Evolutionary conservation across 2,888 invertebrate genomes (phyloP), one percentile per base, ranked within the genome.

Genomic region (Lepetodrilus schrolli): DNA sequence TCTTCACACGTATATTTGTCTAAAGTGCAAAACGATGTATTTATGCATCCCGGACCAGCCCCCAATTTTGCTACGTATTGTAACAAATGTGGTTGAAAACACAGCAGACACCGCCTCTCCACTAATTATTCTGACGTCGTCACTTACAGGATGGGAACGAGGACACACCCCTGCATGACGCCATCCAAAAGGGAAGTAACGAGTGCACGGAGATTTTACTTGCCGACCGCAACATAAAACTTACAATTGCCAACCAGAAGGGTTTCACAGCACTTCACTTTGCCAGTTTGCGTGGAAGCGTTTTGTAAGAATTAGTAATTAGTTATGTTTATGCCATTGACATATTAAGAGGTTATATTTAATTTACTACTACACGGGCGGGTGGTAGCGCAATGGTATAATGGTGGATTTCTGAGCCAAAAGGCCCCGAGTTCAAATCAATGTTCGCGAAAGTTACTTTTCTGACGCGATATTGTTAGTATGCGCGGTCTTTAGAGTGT

Each of bases 101-200:
- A 10, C 7, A 8, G 5, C 10, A 38, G 7, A 38, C 38, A 38
- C 10, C 7, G 10, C 5, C 38, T 8, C 38, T 4, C 17, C 4
- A 48, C 5, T n/a, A n/a, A 48, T 48, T n/a, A 8, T n/a, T 1
- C 5, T 48, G 8, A 4, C 13, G 3, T 47, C 20, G 5, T 5
- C 10, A n/a, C n/a, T 8, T 20, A 48, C 48, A 48, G 48, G 48
- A 48, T 21, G 48, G 48, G 48, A 48, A 48, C 17, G 1, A 48
- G 7, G 48, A 48, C 48, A 48, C 48, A 21, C 48, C 48, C 48
- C 48, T 48, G 48, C 48, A 48, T 48, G 48, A 48, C 48, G 48
- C 48, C 17, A 48, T 48, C 17, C 48, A 48, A 4, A 48, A 48
- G 21, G 17, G 17, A n/a, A 48, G 48, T 17, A 21, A 17, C 20